phyloP scores from a whole-genome alignment of 2,888 invertebrate species.

The Proisotoma minuta region DNA sequence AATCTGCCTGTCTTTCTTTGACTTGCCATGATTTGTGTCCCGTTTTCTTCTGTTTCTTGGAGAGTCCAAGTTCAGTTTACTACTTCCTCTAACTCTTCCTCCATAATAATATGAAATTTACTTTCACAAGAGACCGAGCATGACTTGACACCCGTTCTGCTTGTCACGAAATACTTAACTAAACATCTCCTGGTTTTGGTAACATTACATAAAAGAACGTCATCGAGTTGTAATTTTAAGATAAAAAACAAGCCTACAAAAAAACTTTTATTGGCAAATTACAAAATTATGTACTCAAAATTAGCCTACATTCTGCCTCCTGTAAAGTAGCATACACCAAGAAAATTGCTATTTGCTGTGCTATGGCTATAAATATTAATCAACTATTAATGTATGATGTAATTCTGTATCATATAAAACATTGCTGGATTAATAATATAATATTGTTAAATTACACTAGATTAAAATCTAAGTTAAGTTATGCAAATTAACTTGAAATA shows the following conservation, averaged over 20 bases:
- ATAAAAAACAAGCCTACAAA: not conserved
- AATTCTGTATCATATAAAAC: slow-evolving; percentile 16
- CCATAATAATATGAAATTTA: too few species aligned
- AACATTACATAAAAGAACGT: too few species aligned
- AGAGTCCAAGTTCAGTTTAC: too few species aligned
- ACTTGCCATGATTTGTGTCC: too few species aligned
- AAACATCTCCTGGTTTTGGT: too few species aligned
- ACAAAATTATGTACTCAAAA: not conserved
- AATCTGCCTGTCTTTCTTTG: too few species aligned
- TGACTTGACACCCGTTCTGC: too few species aligned
- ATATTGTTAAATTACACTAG: slow-evolving; percentile 5
- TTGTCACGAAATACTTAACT: too few species aligned
- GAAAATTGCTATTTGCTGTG: slow-evolving; percentile 26
- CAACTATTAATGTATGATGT: slow-evolving; percentile 17
- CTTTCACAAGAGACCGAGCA: too few species aligned
- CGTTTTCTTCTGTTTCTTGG: too few species aligned
- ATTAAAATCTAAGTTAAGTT: slow-evolving; percentile 8
- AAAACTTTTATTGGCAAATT: not conserved
- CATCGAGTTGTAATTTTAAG: too few species aligned
- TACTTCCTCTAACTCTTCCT: too few species aligned
- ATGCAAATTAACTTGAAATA: slow-evolving; percentile 2
- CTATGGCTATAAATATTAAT: slow-evolving; percentile 22
- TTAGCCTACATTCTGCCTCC: not conserved
- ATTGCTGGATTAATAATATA: slow-evolving; percentile 16
- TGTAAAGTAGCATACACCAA: slow-evolving; percentile 10